Conservation (phyloP, 2,888 invertebrate species). For the Mycalesis mineus region DNA sequence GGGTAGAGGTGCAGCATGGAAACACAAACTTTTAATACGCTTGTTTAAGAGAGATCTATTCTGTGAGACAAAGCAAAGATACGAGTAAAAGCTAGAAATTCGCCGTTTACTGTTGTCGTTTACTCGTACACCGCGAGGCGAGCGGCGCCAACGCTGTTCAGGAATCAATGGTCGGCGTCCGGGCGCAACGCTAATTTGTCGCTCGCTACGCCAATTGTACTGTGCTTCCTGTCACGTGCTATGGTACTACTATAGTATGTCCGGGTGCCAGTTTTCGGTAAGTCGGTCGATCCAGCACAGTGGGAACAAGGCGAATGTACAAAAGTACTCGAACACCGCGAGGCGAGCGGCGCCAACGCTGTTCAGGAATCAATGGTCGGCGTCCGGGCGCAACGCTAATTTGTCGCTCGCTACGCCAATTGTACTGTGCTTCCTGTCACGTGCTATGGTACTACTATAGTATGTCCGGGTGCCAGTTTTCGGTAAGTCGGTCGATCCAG, state of each 20-base stretch:
- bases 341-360: constrained; percentile 53
- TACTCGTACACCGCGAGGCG: constrained; percentile 17
- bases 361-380: constrained; percentile 68
- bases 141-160: constrained; percentile 57
- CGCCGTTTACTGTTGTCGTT: too few relatives aligned
- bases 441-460: constrained; percentile 35
- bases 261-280: too few relatives aligned
- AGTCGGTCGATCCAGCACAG: too few relatives aligned
- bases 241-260: constrained; percentile 36
- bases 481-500: too few relatives aligned
- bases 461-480: too few relatives aligned
- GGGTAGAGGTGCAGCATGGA: too few relatives aligned
- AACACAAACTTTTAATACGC: too few relatives aligned
- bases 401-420: constrained; percentile 71
- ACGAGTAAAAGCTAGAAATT: too few relatives aligned
- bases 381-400: constrained; percentile 68
- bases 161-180: constrained; percentile 75
- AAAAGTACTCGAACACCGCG: constrained; percentile 24
- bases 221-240: constrained; percentile 62
- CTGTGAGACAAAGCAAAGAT: too few relatives aligned
- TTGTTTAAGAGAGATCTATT: too few relatives aligned
- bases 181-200: constrained; percentile 66
- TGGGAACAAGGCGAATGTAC: too few relatives aligned
- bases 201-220: constrained; percentile 70
- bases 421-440: constrained; percentile 70